A percentile compares a stretch with the other conserved stretches of the same genome.
phyloP scores from a whole-genome alignment of 2,113 vertebrate genomes.

The Passer domesticus region DNA sequence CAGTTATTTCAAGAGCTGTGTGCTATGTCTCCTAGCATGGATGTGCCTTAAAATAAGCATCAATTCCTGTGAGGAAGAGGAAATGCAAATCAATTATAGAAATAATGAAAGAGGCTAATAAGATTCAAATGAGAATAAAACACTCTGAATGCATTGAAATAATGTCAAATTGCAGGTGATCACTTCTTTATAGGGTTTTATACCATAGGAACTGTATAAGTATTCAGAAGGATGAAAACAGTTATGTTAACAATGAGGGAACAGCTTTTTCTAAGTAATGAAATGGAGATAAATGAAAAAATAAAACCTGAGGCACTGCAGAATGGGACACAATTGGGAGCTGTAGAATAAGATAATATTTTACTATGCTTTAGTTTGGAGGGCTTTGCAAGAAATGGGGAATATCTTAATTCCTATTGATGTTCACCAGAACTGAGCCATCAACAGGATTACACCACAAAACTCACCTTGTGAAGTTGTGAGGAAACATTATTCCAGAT shows the following conservation, averaged over 20 bases:
- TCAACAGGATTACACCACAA: not conserved
- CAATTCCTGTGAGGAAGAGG: not conserved
- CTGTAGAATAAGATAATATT: not conserved
- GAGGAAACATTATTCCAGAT: not conserved
- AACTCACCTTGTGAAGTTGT: not conserved
- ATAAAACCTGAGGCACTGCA: not conserved
- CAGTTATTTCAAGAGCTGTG: slow-evolving; percentile 21
- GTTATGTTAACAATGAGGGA: not conserved
- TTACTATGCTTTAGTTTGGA: not conserved
- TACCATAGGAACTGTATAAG: not conserved
- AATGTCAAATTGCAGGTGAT: not conserved
- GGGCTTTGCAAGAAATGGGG: fast-evolving
- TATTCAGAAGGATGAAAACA: not conserved
- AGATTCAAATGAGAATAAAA: not conserved
- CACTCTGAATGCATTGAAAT: not conserved
- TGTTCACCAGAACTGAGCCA: not conserved
- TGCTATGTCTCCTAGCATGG: not conserved
- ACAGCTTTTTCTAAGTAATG: not conserved
- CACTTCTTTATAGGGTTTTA: not conserved
- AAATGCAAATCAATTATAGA: not conserved
- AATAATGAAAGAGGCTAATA: not conserved
- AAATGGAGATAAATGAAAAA: not conserved
- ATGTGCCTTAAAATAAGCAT: slow-evolving; percentile 9
- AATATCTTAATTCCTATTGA: not conserved
- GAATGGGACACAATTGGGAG: not conserved